A percentile compares a stretch with the other conserved stretches of the same genome.
Conservation (phyloP, 2,888 invertebrate genomes). For the Pegoplata infirma region DNA sequence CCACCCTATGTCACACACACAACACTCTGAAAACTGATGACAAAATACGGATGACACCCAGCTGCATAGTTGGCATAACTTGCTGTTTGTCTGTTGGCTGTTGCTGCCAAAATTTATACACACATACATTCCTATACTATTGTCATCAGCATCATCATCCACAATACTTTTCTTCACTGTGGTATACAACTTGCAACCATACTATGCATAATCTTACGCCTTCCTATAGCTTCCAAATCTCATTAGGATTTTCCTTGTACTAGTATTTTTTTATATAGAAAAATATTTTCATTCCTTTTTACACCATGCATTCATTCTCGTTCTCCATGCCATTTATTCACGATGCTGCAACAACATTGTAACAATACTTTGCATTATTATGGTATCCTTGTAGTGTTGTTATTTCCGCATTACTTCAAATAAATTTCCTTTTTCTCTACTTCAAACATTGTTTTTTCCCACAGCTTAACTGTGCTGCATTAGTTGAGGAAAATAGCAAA, state of each 20-base stretch:
- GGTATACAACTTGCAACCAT: neutral
- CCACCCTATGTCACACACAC: too few species aligned
- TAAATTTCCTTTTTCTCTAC: conserved; percentile 38
- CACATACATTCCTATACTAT: neutral
- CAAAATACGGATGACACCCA: conserved; percentile 58
- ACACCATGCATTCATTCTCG: neutral
- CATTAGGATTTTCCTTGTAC: conserved; percentile 56
- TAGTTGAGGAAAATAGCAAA: conserved; percentile 23
- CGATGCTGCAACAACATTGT: neutral
- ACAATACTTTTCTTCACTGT: neutral
- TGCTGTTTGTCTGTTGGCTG: conserved; percentile 16
- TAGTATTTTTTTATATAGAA: conserved; percentile 46
- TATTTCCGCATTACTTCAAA: conserved; percentile 55
- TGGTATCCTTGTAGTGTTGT: conserved; percentile 51
- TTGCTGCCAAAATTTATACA: conserved; percentile 46
- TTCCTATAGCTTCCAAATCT: conserved; percentile 51
- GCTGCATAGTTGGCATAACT: conserved; percentile 60
- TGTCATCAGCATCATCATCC: neutral
- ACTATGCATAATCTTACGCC: conserved; percentile 45
- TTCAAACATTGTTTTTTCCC: neutral
- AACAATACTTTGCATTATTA: conserved; percentile 42
- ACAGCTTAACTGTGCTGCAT: neutral
- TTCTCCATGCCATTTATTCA: neutral
- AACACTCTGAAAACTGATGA: conserved; percentile 53
- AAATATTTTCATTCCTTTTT: conserved; percentile 46